Base-by-base conservation (phyloP, 2,113 vertebrate genomes). In the Ptilonorhynchus violaceus region DNA sequence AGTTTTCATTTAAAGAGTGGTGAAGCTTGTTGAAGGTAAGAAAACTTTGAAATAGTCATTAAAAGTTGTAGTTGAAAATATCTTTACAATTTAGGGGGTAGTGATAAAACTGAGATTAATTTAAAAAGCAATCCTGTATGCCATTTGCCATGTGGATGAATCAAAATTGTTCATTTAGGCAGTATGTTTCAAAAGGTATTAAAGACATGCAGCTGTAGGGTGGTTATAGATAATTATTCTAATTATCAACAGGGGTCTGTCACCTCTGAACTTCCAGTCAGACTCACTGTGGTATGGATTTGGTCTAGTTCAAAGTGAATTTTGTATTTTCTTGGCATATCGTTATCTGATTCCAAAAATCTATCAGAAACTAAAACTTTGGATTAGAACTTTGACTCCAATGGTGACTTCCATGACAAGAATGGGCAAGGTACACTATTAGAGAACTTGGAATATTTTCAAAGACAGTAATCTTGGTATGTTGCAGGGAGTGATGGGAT, bases 391-490 rank as follows among this genome's bases (percentile, higher is more conserved):
- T 60, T 42, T 24, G 24, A 19, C 17, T 78, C 76, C 1, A 2
- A 0, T 41, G 31, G 25, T 67, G 52, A 41, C 52, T 82, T 42
- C 25, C n/a, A 17, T 13, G 15, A 39, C 7, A 50, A 19, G 39
- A 58, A 42, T 0, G 0, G 41, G 53, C 37, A 74, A 31, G 41
- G 14, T 13, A 22, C 6, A 13, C 6, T n/a, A 33, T 2, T 39
- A 50, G 11, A 73, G 23, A 20, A 50, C 22, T 4, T 62, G 31
- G 13, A 42, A 7, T 75, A 33, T 19, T 70, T 85, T 66, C 14
- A 35, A 59, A 87, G 14, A 35, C 50, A 3, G 1, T 14, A 31
- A 59, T 47, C 30, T 35, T 62, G 1, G 0, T 75, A 7, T 49
- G 25, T 49, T 67, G 20, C 59, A 69, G 47, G 55, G 37, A 28